Conservation (phyloP, 1,140 invertebrate genomes). For the Brachionus rubens region DNA sequence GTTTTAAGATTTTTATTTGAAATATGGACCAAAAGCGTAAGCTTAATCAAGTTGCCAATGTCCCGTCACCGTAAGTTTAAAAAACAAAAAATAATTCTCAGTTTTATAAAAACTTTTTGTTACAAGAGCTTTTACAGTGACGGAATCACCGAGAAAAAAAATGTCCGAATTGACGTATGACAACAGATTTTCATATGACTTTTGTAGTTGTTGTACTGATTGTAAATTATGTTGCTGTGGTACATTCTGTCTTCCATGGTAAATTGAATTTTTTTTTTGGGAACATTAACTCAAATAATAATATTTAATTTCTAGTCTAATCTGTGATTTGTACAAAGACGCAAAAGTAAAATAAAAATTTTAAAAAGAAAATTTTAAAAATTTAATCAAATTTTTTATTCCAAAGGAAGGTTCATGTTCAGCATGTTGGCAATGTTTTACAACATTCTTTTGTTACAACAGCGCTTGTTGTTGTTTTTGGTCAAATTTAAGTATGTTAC, state of each 20-base stretch:
- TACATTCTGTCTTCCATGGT: constrained; percentile 42
- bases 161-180: constrained; percentile 38
- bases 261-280: neutral
- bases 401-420: constrained; percentile 35
- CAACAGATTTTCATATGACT: constrained; percentile 12
- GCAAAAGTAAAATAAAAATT: constrained; percentile 11
- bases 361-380: neutral
- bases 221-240: constrained; percentile 24
- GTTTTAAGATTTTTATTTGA: too few relatives aligned
- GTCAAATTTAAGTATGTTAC: constrained; percentile 13
- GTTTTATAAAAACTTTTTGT: neutral
- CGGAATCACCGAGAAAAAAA: neutral
- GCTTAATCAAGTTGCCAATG: too few relatives aligned
- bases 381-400: neutral
- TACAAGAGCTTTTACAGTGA: neutral
- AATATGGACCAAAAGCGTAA: too few relatives aligned
- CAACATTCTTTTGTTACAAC: neutral
- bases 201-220: constrained; percentile 26
- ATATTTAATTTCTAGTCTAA: neutral
- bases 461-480: constrained; percentile 23
- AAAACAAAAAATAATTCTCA: neutral
- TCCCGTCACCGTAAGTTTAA: too few relatives aligned
- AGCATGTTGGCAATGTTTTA: constrained; percentile 42
- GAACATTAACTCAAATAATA: neutral
- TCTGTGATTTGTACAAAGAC: constrained; percentile 13